These are phyloP conservation scores for Stegastes partitus DNA, from an alignment of 2,113 vertebrate species.

Conservation along the genomic window DNA sequence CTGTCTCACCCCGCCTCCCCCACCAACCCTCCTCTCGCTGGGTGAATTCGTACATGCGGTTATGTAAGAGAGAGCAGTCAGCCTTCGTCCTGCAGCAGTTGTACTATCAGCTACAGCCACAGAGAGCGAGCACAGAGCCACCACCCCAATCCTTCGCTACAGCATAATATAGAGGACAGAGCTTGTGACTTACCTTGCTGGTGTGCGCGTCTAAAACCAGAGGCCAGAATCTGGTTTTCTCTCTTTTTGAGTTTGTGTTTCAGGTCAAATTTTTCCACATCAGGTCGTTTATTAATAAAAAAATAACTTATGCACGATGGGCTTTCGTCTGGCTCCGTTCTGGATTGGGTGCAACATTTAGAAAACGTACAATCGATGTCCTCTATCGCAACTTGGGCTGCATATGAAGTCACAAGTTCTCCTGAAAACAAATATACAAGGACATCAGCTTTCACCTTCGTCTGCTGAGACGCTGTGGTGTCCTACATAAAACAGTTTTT, in stretches of 20 bases:
- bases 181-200: conserved; percentile 13
- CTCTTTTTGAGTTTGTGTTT: no score
- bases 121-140: conserved; percentile 39
- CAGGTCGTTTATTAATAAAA: no score
- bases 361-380: neutral
- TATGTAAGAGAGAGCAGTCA: conserved; percentile 70
- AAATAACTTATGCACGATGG: neutral
- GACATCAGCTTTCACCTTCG: conserved; percentile 17
- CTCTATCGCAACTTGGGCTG: neutral
- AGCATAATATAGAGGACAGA: conserved; percentile 47
- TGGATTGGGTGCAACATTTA: neutral
- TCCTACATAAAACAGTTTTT: conserved; percentile 22
- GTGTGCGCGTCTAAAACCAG: neutral
- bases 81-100: conserved; percentile 70
- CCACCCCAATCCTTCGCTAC: conserved; percentile 42
- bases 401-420: neutral
- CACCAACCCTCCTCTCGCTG: conserved; percentile 38
- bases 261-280: no score
- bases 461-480: conserved; percentile 27
- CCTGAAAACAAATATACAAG: conserved; percentile 6
- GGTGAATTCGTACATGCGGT: conserved; percentile 70
- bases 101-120: conserved; percentile 54
- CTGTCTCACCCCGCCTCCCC: conserved; percentile 13
- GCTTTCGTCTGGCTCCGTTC: neutral
- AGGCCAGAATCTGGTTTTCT: neutral